A percentile compares a stretch with the other conserved stretches of the same genome.
Conservation (phyloP, 64 coral and sea anemone species). For the Pachyseris speciosa region DNA sequence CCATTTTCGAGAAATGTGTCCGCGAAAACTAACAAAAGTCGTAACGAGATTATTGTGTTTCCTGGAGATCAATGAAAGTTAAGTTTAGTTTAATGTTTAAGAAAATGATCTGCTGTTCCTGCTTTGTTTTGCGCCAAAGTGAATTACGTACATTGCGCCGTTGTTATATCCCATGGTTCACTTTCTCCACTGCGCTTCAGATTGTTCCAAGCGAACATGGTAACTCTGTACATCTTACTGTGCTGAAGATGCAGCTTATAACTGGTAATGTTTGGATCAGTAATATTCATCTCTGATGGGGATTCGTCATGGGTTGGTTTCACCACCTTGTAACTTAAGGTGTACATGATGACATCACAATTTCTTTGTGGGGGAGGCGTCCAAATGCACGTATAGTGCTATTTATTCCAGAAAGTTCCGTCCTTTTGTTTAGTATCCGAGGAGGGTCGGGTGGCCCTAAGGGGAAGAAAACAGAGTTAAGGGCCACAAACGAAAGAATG, state of each 20-base stretch:
- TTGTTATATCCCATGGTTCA: not conserved
- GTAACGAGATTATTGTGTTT: too few relatives aligned
- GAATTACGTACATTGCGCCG: not conserved
- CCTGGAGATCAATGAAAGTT: too few relatives aligned
- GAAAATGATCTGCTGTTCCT: too few relatives aligned
- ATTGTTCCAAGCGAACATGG: not conserved
- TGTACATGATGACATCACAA: not conserved
- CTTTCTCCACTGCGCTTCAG: not conserved
- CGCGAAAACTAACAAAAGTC: too few relatives aligned
- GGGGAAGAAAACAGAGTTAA: too few relatives aligned
- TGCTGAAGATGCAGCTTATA: slow-evolving; percentile 5
- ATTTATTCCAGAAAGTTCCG: not conserved
- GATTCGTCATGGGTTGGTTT: not conserved
- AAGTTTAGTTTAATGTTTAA: too few relatives aligned
- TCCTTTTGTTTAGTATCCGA: not conserved
- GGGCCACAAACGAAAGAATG: too few relatives aligned
- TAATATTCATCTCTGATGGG: not conserved
- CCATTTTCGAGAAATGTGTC: too few relatives aligned
- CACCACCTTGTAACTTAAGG: not conserved
- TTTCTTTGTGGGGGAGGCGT: not conserved
- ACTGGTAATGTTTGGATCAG: not conserved
- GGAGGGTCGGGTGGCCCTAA: not conserved
- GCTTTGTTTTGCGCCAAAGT: too few relatives aligned
- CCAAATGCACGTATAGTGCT: not conserved
- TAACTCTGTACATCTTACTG: not conserved